Evolutionary conservation across 1,140 invertebrate species (phyloP).

Genomic region (Hormaphis cornu): DNA sequence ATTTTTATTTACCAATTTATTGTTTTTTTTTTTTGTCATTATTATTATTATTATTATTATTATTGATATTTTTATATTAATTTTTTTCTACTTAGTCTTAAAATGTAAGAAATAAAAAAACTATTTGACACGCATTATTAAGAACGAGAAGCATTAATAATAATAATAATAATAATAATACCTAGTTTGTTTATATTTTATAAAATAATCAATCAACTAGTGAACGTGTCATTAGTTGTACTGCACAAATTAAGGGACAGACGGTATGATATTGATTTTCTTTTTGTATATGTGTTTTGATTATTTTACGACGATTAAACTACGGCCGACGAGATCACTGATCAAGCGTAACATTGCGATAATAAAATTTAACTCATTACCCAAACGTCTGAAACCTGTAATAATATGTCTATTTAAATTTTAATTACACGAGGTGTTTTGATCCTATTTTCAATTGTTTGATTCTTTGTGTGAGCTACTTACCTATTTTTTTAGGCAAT

Average conservation of each 20-base stretch:
- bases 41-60: no score
- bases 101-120: neutral
- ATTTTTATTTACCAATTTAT: neutral
- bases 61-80: neutral
- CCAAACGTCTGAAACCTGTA: no score
- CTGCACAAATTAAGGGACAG: neutral
- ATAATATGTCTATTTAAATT: neutral
- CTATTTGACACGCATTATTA: neutral
- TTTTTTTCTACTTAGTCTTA: neutral
- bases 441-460: neutral
- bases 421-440: slow-evolving; percentile 11
- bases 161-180: slow-evolving; percentile 4
- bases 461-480: no score
- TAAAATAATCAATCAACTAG: neutral
- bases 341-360: neutral
- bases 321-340: neutral
- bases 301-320: neutral
- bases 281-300: neutral
- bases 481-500: neutral
- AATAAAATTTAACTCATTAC: neutral
- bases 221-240: neutral
- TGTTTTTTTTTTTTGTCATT: no score
- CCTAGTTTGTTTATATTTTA: slow-evolving; percentile 1
- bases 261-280: neutral
- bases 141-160: neutral